phyloP scores from a whole-genome alignment of 2,888 invertebrate species.

The Malthinus seriepunctatus region DNA sequence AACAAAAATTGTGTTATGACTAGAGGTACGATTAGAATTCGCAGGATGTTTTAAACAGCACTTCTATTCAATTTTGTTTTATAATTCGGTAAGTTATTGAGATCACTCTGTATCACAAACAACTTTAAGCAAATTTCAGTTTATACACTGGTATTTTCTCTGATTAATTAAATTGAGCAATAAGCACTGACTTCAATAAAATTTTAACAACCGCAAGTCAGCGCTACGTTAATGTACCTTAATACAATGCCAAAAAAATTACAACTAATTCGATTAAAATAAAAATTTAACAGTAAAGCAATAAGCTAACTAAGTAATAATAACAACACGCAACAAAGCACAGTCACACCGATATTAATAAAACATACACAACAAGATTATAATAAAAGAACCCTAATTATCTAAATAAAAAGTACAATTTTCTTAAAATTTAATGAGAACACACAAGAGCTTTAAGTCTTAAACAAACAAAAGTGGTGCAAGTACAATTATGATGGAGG shows the following conservation, averaged over 20 bases:
- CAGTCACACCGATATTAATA: conserved; percentile 14
- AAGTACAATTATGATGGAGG: conserved; percentile 19
- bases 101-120: no score
- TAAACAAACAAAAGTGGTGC: conserved; percentile 19
- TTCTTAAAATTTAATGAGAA: conserved; percentile 11
- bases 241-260: neutral
- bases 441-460: conserved; percentile 16
- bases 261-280: conserved; percentile 9
- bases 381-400: conserved; percentile 4
- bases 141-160: no score
- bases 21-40: no score
- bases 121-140: no score
- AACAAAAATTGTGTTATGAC: no score
- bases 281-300: conserved; percentile 23
- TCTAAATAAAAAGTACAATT: neutral
- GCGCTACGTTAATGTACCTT: neutral
- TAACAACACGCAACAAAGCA: conserved; percentile 22
- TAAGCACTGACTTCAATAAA: no score
- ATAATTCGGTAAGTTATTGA: no score
- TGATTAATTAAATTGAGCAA: no score
- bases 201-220: conserved; percentile 1
- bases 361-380: conserved; percentile 8
- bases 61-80: no score
- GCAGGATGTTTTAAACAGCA: no score
- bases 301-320: conserved; percentile 20